phyloP scores from a whole-genome alignment of 2,888 invertebrate species.

The Anagyrus pseudococci region DNA sequence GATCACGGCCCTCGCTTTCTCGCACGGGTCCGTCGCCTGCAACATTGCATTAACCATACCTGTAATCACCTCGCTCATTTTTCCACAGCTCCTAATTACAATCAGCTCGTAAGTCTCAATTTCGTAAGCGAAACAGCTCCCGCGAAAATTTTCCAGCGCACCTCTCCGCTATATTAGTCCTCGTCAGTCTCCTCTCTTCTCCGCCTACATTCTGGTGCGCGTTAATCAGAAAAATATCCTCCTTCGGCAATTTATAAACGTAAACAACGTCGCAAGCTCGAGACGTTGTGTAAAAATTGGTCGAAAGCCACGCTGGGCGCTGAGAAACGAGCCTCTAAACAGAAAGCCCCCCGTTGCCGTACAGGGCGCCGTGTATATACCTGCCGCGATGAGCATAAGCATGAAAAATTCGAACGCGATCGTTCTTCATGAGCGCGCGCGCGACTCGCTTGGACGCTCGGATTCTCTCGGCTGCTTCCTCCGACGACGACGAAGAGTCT shows the following conservation, averaged over 20 bases:
- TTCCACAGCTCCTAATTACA: not conserved
- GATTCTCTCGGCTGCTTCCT: not conserved
- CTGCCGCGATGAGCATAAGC: constrained; percentile 23
- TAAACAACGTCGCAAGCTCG: constrained; percentile 18
- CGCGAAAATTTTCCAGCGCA: not conserved
- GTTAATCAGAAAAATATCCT: constrained; percentile 29
- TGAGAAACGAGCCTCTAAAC: not conserved
- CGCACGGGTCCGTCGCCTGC: constrained; percentile 65
- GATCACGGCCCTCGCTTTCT: constrained; percentile 69
- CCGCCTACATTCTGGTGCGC: constrained; percentile 9
- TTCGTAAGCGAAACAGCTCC: too few species aligned
- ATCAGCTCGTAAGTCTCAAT: too few species aligned
- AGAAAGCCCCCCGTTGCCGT: not conserved
- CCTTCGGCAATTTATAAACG: constrained; percentile 35
- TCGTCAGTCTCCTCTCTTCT: constrained; percentile 16
- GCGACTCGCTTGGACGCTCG: not conserved
- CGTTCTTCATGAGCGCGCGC: constrained; percentile 26
- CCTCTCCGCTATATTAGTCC: constrained; percentile 36
- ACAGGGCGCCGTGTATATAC: too few species aligned
- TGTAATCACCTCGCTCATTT: constrained; percentile 25
- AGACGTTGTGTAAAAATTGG: too few species aligned
- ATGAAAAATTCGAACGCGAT: constrained; percentile 31
- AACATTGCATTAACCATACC: constrained; percentile 32
- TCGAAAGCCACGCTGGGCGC: too few species aligned
- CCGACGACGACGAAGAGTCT: not conserved